phyloP scores from a whole-genome alignment of 2,113 vertebrate species.

The Rattus rattus region DNA sequence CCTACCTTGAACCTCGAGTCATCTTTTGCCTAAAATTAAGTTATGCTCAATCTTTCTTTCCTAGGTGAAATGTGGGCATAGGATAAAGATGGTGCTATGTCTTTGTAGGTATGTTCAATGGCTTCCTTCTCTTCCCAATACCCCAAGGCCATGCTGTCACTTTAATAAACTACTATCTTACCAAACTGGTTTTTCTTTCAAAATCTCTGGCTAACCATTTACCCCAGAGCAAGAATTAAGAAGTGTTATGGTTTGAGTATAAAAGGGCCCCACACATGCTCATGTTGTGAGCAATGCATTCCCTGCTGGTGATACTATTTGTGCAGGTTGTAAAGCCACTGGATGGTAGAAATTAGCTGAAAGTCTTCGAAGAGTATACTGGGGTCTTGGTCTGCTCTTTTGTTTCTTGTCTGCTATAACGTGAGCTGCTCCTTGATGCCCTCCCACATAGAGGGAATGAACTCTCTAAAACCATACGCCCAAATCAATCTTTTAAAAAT shows the following conservation, averaged over 20 bases:
- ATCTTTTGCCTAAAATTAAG: slow-evolving; percentile 31
- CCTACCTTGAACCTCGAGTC: slow-evolving; percentile 22
- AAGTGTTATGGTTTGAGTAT: neutral
- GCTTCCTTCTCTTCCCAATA: neutral
- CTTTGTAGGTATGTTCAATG: neutral
- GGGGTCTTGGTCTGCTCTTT: neutral
- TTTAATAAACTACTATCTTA: neutral
- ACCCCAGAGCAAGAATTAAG: neutral
- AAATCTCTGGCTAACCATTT: neutral
- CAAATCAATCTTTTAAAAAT: neutral
- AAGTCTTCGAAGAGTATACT: neutral
- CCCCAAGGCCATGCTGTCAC: neutral
- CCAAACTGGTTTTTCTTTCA: neutral
- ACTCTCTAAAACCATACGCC: neutral
- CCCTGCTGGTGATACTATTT: neutral
- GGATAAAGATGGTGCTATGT: neutral
- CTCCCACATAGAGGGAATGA: neutral
- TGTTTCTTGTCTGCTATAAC: neutral
- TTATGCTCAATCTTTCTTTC: neutral
- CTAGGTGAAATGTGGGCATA: neutral
- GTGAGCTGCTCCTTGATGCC: neutral
- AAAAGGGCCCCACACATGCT: neutral
- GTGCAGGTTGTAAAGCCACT: neutral
- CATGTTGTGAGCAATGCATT: neutral
- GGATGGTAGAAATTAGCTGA: neutral